phyloP scores from a whole-genome alignment of 2,113 vertebrate species.

The Neopipo cinnamomea region DNA sequence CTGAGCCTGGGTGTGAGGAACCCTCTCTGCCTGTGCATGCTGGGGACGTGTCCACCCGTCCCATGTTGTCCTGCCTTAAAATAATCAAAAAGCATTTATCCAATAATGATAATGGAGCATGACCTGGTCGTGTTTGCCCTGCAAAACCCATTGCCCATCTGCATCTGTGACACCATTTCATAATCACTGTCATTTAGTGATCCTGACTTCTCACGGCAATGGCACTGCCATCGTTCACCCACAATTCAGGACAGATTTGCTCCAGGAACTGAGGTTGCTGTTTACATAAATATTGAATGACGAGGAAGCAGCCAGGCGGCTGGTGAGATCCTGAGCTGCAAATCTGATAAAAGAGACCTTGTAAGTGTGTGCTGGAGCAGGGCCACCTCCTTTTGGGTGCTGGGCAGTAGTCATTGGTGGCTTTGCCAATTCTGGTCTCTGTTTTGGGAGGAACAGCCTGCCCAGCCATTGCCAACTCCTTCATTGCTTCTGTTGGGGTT shows the following conservation, averaged over 20 bases:
- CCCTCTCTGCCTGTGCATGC: accelerated
- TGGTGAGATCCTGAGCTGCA: neutral
- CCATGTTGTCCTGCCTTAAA: neutral
- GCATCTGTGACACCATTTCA: conserved; percentile 36
- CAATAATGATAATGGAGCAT: neutral
- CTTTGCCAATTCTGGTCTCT: neutral
- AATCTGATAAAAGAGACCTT: neutral
- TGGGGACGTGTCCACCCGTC: neutral
- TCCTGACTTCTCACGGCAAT: neutral
- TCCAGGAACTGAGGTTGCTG: neutral
- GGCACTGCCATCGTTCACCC: neutral
- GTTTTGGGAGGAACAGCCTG: neutral
- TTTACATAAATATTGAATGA: conserved; percentile 23
- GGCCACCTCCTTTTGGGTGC: neutral
- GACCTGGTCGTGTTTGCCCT: neutral
- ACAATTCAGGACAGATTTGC: neutral
- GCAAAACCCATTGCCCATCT: conserved; percentile 33
- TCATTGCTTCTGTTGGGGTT: neutral
- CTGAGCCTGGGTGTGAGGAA: neutral
- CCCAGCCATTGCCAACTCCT: accelerated
- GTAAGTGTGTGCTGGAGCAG: neutral
- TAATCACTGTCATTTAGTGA: neutral
- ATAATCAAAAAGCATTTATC: neutral
- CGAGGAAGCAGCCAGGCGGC: neutral
- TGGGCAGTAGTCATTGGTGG: neutral